Evolutionary conservation across 2,888 invertebrate genomes (phyloP), one percentile per base, ranked within the genome.

Genomic region (Microdon myrmicae): DNA sequence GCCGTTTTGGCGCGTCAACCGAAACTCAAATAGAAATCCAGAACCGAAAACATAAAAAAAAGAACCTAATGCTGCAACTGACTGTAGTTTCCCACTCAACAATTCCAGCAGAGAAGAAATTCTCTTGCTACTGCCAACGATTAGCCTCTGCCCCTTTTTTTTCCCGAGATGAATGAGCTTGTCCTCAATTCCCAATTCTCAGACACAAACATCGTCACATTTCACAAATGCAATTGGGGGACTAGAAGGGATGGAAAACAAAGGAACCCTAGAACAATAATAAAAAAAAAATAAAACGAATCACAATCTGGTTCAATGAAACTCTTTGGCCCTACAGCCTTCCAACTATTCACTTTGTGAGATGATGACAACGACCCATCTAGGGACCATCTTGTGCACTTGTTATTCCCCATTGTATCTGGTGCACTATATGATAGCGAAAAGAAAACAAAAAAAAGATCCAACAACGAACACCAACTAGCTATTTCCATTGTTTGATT

Each of bases 171-270:
- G 32, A 31, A 56, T 43, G 37, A 13, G 14, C 38, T 31, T 49
- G 43, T 49, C 20, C 49, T 37, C 26, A 38, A 38, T 44, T 49
- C 49, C 43, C 49, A n/a, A n/a, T n/a, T n/a, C n/a, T n/a, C n/a
- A n/a, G n/a, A n/a, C n/a, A n/a, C n/a, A 26, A 49, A 49, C 35
- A 58, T 49, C 49, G 32, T 49, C 49, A 49, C 58, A 58, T 49
- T 58, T 44, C 43, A 43, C 35, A 31, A 43, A 38, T 19, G 20
- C 20, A 44, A 51, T 26, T 31, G 23, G n/a, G n/a, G n/a, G n/a
- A n/a, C n/a, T n/a, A n/a, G n/a, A n/a, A n/a, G n/a, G n/a, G n/a
- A n/a, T n/a, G n/a, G n/a, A n/a, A n/a, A n/a, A n/a, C n/a, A n/a
- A 32, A 23, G 12, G 17, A 20, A 20, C 19, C 17, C 13, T 2